Evolutionary conservation across 2,797 vertebrate species (phyloP), one percentile per base, ranked within the genome.

Genomic region (Channa striata): DNA sequence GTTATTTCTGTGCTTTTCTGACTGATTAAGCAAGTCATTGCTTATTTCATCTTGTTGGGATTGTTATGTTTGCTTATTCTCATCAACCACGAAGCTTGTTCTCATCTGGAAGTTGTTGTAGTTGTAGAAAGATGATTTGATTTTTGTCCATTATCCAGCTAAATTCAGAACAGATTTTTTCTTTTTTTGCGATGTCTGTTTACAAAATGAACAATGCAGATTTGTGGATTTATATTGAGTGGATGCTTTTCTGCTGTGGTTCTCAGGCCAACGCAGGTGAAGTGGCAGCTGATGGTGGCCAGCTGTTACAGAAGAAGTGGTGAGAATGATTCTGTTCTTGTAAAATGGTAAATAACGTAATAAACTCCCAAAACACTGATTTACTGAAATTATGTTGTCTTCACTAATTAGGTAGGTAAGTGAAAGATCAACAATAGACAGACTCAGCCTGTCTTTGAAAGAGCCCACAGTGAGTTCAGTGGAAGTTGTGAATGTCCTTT

Each of bases 291-390:
- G 56, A 98, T 99, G 96, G 95, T 98, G 74, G 98, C 98, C 17
- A 97, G 96, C 90, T 99, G 97, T 87, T 98, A 97, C 87, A 95
- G 97, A 82, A 95, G 95, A 94, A 99, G 97, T 2, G 98, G 98
- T 99, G 90, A 94, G 92, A 83, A 36, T 10, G 4, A 1, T 30
- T 30, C 71, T 47, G 5, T 6, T 8, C 49, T 34, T 58, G 39
- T 14, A 40, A 11, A 43, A 53, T 1, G 21, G 1, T 13, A 12
- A 33, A 11, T 40, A 6, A 12, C 2, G 10, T 43, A 51, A n/a
- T 21, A 30, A 16, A 36, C 46, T 20, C 1, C 6, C 11, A 6
- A 20, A 5, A 21, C 36, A 30, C 5, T 51, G 11, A 30, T 37
- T 1, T 7, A 8, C 9, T 37, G 3, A 42, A 16, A n/a, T 57